Percentiles rank a stretch among this genome's conserved stretches.
Conservation (phyloP, 2,113 vertebrate genomes). For the Lophochroa leadbeateri region DNA sequence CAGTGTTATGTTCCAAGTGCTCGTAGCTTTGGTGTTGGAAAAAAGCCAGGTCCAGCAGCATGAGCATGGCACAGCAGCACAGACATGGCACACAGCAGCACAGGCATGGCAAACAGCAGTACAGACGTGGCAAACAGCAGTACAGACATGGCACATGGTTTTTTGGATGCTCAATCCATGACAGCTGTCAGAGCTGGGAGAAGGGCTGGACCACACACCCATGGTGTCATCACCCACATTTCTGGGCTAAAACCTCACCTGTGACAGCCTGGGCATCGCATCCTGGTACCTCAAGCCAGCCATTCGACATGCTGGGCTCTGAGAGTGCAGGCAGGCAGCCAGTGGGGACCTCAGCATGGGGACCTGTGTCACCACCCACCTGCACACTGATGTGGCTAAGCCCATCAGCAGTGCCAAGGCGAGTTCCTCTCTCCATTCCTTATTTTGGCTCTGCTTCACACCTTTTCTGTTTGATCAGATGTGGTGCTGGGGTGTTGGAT, state of each 20-base stretch:
- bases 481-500: neutral
- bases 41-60: neutral
- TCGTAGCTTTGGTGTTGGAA: neutral
- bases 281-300: no score
- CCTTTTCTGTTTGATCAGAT: neutral
- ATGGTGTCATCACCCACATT: rapidly evolving
- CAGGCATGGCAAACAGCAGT: neutral
- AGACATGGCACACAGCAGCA: neutral
- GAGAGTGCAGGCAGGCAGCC: rapidly evolving
- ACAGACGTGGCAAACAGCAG: no score
- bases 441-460: neutral
- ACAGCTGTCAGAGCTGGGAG: neutral
- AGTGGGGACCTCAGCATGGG: neutral
- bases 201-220: neutral
- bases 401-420: rapidly evolving
- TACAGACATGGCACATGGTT: rapidly evolving
- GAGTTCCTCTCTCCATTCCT: neutral
- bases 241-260: neutral
- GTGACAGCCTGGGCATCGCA: rapidly evolving
- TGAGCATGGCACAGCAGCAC: no score
- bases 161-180: rapidly evolving
- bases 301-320: neutral
- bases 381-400: rapidly evolving
- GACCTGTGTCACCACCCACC: neutral
- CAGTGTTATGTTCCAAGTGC: neutral